Percentiles rank a stretch among this genome's conserved stretches.
phyloP scores from a whole-genome alignment of 2,797 vertebrate genomes.

The Astyanax mexicanus region DNA sequence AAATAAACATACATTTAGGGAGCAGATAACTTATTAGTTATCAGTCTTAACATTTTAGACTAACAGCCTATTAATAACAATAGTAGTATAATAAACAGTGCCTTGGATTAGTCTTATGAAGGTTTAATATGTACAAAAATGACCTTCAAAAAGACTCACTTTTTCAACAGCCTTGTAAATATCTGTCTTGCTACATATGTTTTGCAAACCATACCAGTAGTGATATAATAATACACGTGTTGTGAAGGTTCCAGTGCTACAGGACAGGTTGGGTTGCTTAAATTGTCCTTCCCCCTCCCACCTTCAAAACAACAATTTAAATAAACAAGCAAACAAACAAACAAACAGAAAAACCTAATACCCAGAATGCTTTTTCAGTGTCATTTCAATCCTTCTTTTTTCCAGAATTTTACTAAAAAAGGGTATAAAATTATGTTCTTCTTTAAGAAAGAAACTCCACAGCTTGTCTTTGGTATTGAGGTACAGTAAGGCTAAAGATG shows the following conservation, averaged over 20 bases:
- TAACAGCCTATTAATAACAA: not conserved
- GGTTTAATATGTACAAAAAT: conserved; percentile 50
- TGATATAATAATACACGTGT: conserved; percentile 47
- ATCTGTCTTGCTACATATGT: conserved; percentile 49
- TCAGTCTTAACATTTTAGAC: not conserved
- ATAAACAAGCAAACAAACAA: conserved; percentile 24
- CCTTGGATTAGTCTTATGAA: conserved; percentile 38
- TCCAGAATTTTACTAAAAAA: conserved; percentile 27
- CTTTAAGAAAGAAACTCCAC: conserved; percentile 45
- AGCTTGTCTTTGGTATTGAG: conserved; percentile 79
- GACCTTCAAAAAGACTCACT: conserved; percentile 57
- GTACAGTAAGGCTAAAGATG: conserved; percentile 72
- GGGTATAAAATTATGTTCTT: conserved; percentile 27
- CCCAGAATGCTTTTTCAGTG: conserved; percentile 37
- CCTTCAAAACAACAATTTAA: conserved; percentile 35
- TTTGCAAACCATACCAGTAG: conserved; percentile 54
- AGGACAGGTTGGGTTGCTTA: conserved; percentile 40
- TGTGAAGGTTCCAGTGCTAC: conserved; percentile 63
- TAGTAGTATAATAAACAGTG: conserved; percentile 15
- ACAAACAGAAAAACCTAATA: conserved; percentile 1
- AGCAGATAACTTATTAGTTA: not conserved
- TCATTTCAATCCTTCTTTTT: conserved; percentile 11
- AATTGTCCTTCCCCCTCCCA: not conserved
- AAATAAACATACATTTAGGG: not conserved
- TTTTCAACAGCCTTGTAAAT: conserved; percentile 60